phyloP scores from a whole-genome alignment of 2,113 vertebrate genomes.

The Argyrosomus japonicus region DNA sequence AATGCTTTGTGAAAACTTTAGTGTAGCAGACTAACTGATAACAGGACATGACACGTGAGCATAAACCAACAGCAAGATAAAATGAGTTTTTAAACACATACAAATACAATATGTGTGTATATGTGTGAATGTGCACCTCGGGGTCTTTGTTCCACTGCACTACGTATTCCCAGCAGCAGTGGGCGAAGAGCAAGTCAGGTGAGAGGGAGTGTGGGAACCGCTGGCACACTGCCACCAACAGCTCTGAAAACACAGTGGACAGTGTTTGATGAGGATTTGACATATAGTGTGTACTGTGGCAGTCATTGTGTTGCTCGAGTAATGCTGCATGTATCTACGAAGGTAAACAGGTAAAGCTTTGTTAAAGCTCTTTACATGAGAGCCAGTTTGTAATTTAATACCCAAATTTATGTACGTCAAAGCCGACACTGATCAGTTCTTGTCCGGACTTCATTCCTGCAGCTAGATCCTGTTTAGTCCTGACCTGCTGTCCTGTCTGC shows the following conservation, averaged over 20 bases:
- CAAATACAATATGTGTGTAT: neutral
- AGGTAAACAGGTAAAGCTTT: neutral
- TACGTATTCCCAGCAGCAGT: slow-evolving; percentile 97
- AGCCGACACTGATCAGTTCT: neutral
- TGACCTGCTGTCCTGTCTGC: slow-evolving; percentile 67
- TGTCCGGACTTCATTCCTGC: neutral
- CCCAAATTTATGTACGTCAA: neutral
- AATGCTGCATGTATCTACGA: neutral
- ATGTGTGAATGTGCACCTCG: slow-evolving; percentile 84
- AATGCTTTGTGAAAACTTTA: neutral
- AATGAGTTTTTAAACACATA: neutral
- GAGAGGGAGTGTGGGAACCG: slow-evolving; percentile 95
- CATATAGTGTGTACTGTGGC: neutral
- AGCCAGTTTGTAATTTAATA: neutral
- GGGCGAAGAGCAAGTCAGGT: slow-evolving; percentile 90
- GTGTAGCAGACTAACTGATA: neutral
- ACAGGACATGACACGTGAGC: neutral
- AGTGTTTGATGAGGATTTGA: neutral
- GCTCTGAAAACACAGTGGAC: slow-evolving; percentile 79
- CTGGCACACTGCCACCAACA: slow-evolving; percentile 87
- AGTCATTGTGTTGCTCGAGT: neutral
- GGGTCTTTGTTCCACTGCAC: slow-evolving; percentile 99
- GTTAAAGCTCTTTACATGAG: neutral
- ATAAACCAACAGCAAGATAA: neutral
- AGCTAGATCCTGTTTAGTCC: neutral